Evolutionary conservation across 2,797 vertebrate species (phyloP).

Genomic region (Chromis chromis): DNA sequence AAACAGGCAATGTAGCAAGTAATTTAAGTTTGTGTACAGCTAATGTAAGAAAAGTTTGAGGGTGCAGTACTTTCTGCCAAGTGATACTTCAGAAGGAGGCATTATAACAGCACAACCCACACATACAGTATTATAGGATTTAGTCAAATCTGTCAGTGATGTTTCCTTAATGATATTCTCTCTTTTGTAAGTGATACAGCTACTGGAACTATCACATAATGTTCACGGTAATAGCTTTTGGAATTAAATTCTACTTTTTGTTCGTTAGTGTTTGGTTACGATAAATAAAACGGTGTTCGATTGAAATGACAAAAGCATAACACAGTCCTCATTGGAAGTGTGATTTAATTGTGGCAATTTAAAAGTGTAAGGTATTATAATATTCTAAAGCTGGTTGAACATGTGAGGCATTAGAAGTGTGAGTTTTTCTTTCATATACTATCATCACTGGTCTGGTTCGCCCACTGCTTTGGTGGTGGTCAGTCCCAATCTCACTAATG

Average conservation of each 20-base stretch:
- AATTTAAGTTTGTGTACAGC: slow-evolving; percentile 19
- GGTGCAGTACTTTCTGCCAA: slow-evolving; percentile 9
- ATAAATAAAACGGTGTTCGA: background rate
- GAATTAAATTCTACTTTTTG: background rate
- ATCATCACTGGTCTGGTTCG: background rate
- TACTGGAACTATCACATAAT: background rate
- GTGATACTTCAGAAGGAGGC: background rate
- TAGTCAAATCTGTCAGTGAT: background rate
- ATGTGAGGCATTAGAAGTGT: background rate
- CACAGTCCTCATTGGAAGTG: background rate
- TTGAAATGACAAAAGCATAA: slow-evolving; percentile 16
- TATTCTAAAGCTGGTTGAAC: background rate
- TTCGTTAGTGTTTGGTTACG: background rate
- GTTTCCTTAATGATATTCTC: background rate
- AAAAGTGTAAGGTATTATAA: background rate
- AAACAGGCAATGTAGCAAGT: slow-evolving; percentile 24
- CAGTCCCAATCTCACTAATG: slow-evolving; percentile 30
- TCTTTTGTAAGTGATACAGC: background rate
- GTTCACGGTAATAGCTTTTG: background rate
- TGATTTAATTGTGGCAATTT: background rate
- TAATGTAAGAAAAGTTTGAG: slow-evolving; percentile 27
- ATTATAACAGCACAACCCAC: slow-evolving; percentile 4
- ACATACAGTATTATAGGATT: background rate
- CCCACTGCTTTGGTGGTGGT: slow-evolving; percentile 1
- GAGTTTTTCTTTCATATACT: slow-evolving; percentile 1